Base-by-base conservation (phyloP, 2,888 invertebrate species). In the Zygaena filipendulae region DNA sequence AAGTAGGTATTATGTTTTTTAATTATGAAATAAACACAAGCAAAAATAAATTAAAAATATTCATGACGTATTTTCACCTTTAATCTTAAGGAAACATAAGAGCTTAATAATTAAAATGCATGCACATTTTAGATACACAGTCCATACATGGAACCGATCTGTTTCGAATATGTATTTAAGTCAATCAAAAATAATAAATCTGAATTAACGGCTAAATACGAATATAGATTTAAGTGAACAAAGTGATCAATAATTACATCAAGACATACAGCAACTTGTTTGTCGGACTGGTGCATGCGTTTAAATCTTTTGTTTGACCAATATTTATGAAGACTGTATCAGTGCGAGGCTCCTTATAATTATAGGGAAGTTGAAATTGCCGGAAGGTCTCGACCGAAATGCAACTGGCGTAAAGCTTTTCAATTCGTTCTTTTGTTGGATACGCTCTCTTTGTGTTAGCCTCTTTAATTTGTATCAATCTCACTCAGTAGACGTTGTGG, bases 401-500 rank as follows among this genome's bases (percentile, higher is more conserved):
- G 51, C 63, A 25, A 32, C 40, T 36, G 36, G 29, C 29, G 36
- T 25, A 36, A 35, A 38, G 43, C 48, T 46, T 52, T 52, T 47
- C 47, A 51, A 49, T 42, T 40, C 37, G 39, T 42, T 49, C 49
- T 50, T 59, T 59, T 60, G 51, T 55, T 51, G 42, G 47, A 51
- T 49, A 49, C 40, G 48, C 47, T 52, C 49, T 49, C 50, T 45
- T 58, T 55, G 47, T 46, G 33, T 39, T 44, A 40, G 33, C n/a
- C 49, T 51, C 47, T 52, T 57, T 59, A 58, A 62, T 59, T 59
- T 54, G 44, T 48, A 49, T 54, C 52, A 59, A 57, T 57, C 59
- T 52, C 41, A 38, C 59, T 52, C 41, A 38, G 45, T 46, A 43
- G 32, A 46, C 37, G 30, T 49, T 58, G 59, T 38, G 59, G 61